Evolutionary conservation across 2,113 vertebrate species (phyloP), one percentile per base, ranked within the genome.

Genomic region (Perca fluviatilis): DNA sequence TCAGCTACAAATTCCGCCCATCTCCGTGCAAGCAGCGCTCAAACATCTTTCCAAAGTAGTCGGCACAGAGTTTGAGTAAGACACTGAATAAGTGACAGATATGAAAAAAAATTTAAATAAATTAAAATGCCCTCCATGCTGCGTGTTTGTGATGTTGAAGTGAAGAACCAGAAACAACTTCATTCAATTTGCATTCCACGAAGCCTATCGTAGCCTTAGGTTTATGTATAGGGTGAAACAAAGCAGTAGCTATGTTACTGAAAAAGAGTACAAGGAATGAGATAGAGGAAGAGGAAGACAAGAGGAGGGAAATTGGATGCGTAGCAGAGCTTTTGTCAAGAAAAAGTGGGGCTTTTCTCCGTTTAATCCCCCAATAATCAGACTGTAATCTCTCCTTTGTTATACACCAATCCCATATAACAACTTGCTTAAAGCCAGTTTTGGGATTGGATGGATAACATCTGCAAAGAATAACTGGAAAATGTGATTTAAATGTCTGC

Each of bases 321-420:
- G n/a, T 51, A 12, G 51, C 43, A 7, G 56, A 15, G 66, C 53
- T 68, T 84, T 80, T 77, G 43, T 72, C 10, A 21, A 66, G 49
- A 46, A 27, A 40, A 18, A 18, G 40, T 56, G 18, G 21, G 4
- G 33, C 6, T 49, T 13, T 46, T 50, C 25, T 21, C 23, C 15
- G 16, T 19, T 67, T 71, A 73, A 85, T 83, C 76, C 58, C 65
- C 57, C 5, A 27, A 18, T 74, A 62, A 80, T 79, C 77, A 12
- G 49, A 60, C 25, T 25, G 13, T 75, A 87, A 89, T 88, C 83
- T 79, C 74, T 60, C 27, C 56, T 83, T 89, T 89, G 79, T 86
- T 46, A 73, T 40, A n/a, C 70, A 68, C 49, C 46, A 63, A 51
- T 62, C 62, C 63, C 12, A 60, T 10, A 23, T 9, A 62, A 71